Base-by-base conservation (phyloP, 1,140 invertebrate genomes). In the Trachymyrmex septentrionalis region DNA sequence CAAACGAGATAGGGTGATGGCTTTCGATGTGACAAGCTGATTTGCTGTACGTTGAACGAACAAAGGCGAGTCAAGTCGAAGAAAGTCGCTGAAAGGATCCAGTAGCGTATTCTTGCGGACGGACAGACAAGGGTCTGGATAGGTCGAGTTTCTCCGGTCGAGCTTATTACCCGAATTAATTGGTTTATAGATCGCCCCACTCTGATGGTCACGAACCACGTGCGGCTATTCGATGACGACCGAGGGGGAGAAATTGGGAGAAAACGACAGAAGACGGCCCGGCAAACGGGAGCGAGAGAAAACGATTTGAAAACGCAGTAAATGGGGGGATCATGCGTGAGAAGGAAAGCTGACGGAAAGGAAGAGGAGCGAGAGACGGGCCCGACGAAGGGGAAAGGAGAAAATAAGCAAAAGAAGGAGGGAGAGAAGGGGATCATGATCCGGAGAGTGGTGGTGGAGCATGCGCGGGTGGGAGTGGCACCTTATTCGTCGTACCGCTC, bases 401-500 rank as follows among this genome's bases (percentile, higher is more conserved):
- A 88, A 90, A 88, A 75, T 66, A 73, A 84, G 50, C 27, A 77
- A 14, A 69, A 76, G 86, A 21, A 61, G 77, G 61, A 82, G 67
- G 78, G 67, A 50, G 87, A 85, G 87, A 87, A 73, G 86, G 86
- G 78, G 85, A 71, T 75, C 64, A 67, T 73, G 67, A 87, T 61
- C 55, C 77, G 85, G 72, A 86, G 89, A 88, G 87, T 67, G 86
- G 85, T 91, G 88, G 87, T 80, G 80, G 91, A 92, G 92, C 92
- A 93, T 93, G 92, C 92, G 92, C 91, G 87, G 76, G 91, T 92
- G 91, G 91, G 91, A 93, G 92, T 92, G 86, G 90, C 85, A 89
- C 88, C 88, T 89, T 91, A 91, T 92, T 91, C 92, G 91, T 90
- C 71, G 91, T 85, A 86, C 86, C 69, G 88, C 86, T 92, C 92